Evolutionary conservation across 2,113 vertebrate genomes (phyloP).

Genomic region (Zosterops hypoxanthus): DNA sequence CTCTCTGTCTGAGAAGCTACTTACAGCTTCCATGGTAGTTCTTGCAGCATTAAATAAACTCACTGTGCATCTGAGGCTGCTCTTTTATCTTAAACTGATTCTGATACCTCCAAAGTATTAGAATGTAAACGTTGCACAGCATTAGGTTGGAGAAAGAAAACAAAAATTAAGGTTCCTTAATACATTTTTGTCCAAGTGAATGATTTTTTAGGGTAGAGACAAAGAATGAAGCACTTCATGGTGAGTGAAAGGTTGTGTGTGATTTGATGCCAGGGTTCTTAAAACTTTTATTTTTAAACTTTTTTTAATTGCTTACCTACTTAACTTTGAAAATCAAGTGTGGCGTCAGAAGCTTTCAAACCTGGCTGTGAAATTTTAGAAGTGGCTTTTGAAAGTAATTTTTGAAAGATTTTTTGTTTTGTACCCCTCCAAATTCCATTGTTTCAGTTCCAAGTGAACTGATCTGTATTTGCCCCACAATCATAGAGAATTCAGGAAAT

Average conservation of each 20-base stretch:
- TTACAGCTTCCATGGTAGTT: not conserved
- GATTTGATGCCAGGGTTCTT: not conserved
- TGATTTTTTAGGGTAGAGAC: not conserved
- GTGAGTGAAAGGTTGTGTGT: not conserved
- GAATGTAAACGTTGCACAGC: not conserved
- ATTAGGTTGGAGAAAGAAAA: not conserved
- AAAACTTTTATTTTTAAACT: not conserved
- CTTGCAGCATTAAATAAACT: not conserved
- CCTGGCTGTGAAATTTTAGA: not conserved
- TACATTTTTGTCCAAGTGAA: not conserved
- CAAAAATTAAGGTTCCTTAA: not conserved
- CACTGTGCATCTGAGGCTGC: not conserved
- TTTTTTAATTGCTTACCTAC: not conserved
- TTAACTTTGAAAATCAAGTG: not conserved
- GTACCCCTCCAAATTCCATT: not conserved
- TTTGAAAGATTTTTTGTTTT: not conserved
- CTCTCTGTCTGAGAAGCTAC: slow-evolving; percentile 53
- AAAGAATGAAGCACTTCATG: accelerated
- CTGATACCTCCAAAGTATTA: not conserved
- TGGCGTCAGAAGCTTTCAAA: not conserved
- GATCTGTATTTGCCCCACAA: not conserved
- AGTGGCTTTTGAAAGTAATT: not conserved
- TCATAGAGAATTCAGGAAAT: not conserved
- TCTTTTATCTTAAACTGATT: not conserved
- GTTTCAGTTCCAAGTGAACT: not conserved